Base-by-base conservation (phyloP, 2,888 invertebrate genomes). In the Cheilosia variabilis region DNA sequence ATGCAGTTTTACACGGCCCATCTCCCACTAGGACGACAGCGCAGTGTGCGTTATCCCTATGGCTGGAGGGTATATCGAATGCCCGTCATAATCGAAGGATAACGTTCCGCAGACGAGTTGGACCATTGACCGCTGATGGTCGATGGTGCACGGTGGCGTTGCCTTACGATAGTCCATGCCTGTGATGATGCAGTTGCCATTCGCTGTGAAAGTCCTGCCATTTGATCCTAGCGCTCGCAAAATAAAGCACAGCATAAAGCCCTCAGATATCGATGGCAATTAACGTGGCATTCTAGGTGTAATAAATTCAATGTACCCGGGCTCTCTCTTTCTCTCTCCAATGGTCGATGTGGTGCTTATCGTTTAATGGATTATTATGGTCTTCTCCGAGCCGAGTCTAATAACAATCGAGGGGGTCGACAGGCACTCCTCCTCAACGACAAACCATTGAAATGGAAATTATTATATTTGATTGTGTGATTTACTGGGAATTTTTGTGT, bases 381-480 rank as follows among this genome's bases (percentile, higher is more conserved):
- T 57, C 55, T 43, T 69, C 68, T n/a, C 62, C 45, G 52, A 2
- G 2, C 45, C 15, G 22, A 53, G 75, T 19, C 79, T 73, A 73
- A 73, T 60, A 66, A n/a, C 41, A 41, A 27, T 37, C 17, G 47
- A 72, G 65, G 27, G 43, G 17, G 34, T 34, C 10, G 6, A 6
- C 6, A 27, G 27, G 27, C 1, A 4, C 37, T 45, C 47, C 50
- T 57, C 17, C 22, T n/a, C 43, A 19, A 41, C n/a, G 60, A 45
- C 52, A 17, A 62, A 60, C 62, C 57, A 73, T 68, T 83, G 55
- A 57, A 83, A 79, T 79, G 63, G 83, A 83, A 83, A 73, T 83
- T 83, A 83, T 83, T 80, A 69, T 80, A 84, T 84, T 84, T 84
- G 84, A 80, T 80, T 80, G 66, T 82, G 84, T 84, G 80, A 84